Percentiles rank a stretch among this genome's conserved stretches.
phyloP scores from a whole-genome alignment of 2,888 invertebrate species.

The Amaurobius ferox region DNA sequence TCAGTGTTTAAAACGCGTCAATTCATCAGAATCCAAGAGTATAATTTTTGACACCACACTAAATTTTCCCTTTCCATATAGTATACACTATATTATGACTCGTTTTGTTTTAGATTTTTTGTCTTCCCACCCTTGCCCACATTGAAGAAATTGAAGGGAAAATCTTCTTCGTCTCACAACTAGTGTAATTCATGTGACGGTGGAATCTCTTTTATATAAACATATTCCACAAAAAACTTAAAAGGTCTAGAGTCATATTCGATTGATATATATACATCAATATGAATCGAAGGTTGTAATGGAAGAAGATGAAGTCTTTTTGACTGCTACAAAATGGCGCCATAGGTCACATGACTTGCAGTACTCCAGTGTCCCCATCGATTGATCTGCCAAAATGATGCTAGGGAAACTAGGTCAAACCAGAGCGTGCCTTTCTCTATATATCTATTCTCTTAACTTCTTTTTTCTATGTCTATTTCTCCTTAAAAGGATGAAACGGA shows the following conservation, averaged over 20 bases:
- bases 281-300: constrained; percentile 33
- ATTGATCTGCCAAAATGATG: constrained; percentile 61
- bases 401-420: constrained; percentile 66
- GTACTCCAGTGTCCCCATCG: constrained; percentile 65
- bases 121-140: too few species aligned
- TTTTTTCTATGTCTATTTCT: constrained; percentile 3
- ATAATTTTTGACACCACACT: too few species aligned
- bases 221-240: too few species aligned
- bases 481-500: constrained; percentile 17
- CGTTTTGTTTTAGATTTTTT: too few species aligned
- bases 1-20: too few species aligned
- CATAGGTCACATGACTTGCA: constrained; percentile 67
- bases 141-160: too few species aligned
- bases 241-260: not conserved
- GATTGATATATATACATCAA: constrained; percentile 48
- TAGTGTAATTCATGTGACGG: too few species aligned
- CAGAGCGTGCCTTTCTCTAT: constrained; percentile 44
- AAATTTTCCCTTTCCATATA: too few species aligned
- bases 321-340: constrained; percentile 62
- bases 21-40: too few species aligned
- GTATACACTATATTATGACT: too few species aligned
- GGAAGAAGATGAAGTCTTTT: constrained; percentile 37
- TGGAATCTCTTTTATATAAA: too few species aligned
- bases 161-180: too few species aligned
- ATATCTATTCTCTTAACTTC: not conserved